Conservation (phyloP, 2,113 vertebrate genomes). For the Arizona elegans region DNA sequence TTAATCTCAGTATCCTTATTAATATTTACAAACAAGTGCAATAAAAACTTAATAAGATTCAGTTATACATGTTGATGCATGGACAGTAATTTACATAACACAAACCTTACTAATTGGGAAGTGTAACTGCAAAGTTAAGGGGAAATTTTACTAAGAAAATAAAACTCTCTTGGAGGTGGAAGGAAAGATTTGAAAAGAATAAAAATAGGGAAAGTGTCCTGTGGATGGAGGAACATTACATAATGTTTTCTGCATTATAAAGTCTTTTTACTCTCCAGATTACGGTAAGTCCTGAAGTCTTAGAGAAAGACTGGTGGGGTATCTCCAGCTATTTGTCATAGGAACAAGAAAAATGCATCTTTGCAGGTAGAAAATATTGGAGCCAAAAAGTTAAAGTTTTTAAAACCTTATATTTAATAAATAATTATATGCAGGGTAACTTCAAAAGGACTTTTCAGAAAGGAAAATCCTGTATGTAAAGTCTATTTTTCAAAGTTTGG, state of each 20-base stretch:
- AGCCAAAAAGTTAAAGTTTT: not conserved
- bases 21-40: conserved; percentile 58
- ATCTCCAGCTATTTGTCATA: not conserved
- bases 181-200: conserved; percentile 54
- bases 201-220: conserved; percentile 40
- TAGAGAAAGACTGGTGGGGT: conserved; percentile 14
- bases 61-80: conserved; percentile 58
- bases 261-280: conserved; percentile 29
- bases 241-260: not conserved
- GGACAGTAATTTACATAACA: conserved; percentile 56
- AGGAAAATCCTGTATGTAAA: not conserved
- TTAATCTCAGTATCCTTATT: conserved; percentile 52
- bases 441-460: not conserved
- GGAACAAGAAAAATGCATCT: not conserved
- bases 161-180: not conserved
- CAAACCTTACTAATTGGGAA: conserved; percentile 57
- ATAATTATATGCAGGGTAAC: not conserved
- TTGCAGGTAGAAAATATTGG: rapidly evolving
- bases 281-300: not conserved
- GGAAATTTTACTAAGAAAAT: conserved; percentile 61
- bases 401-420: not conserved
- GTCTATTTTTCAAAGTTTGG: not conserved
- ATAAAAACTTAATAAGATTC: conserved; percentile 59
- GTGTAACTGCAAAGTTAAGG: conserved; percentile 48
- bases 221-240: conserved; percentile 15